Conservation (phyloP, 2,888 invertebrate genomes). For the Drosophila formosana region DNA sequence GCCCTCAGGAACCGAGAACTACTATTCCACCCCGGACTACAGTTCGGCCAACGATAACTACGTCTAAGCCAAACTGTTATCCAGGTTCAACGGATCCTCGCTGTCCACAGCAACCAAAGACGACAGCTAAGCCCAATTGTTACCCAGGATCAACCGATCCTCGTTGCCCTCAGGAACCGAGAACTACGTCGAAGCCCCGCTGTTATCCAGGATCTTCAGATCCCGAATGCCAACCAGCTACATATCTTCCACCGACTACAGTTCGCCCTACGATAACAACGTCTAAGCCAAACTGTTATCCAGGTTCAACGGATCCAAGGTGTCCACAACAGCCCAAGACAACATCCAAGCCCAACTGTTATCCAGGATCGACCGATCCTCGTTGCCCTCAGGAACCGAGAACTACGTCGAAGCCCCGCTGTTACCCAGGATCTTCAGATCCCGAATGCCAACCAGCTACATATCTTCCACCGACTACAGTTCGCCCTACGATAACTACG, state of each 20-base stretch:
- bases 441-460: constrained; percentile 10
- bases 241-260: not conserved
- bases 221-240: constrained; percentile 3
- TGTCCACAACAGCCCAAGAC: constrained; percentile 1
- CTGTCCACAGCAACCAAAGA: constrained; percentile 48
- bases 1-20: constrained; percentile 31
- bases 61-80: constrained; percentile 67
- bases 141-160: constrained; percentile 24
- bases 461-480: constrained; percentile 3
- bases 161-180: constrained; percentile 1
- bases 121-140: constrained; percentile 33
- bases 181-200: not conserved
- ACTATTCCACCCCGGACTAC: constrained; percentile 10
- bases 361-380: not conserved
- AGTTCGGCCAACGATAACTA: constrained; percentile 12
- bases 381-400: not conserved
- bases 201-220: constrained; percentile 1
- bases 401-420: constrained; percentile 41
- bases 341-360: not conserved
- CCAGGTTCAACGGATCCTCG: constrained; percentile 58
- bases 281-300: not conserved
- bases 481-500: not conserved
- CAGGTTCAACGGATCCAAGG: not conserved
- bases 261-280: not conserved
- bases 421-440: constrained; percentile 21